phyloP scores from a whole-genome alignment of 2,797 vertebrate genomes.

The Acipenser oxyrinchus region DNA sequence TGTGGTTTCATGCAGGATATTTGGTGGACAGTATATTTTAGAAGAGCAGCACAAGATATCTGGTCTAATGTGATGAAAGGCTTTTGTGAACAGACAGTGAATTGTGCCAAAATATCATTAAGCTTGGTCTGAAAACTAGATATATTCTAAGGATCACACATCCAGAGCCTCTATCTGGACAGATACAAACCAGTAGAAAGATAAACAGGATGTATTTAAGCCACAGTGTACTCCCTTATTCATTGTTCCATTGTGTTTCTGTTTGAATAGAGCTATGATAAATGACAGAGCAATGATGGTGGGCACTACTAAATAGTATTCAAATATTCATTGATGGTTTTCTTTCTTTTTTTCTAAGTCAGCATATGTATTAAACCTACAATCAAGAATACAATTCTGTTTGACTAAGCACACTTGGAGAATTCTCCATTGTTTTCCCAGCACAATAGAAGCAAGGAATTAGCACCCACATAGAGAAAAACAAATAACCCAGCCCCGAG shows the following conservation, averaged over 20 bases:
- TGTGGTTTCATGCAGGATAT: no score
- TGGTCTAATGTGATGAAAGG: not conserved
- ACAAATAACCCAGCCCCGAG: not conserved
- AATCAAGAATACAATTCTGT: slow-evolving; percentile 12
- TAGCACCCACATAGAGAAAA: slow-evolving; percentile 1
- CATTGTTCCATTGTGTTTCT: no score
- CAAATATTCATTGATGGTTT: slow-evolving; percentile 25
- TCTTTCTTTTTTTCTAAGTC: not conserved
- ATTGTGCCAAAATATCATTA: not conserved
- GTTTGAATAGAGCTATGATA: no score
- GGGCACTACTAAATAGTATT: not conserved
- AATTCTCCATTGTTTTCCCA: not conserved
- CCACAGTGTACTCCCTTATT: no score
- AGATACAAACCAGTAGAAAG: no score
- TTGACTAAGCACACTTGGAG: slow-evolving; percentile 3
- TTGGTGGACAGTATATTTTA: no score
- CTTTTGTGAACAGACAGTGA: not conserved
- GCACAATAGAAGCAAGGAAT: not conserved
- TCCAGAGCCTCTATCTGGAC: no score
- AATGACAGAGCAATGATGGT: no score
- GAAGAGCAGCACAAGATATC: no score
- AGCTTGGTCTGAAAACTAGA: no score
- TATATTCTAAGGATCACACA: no score
- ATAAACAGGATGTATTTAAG: no score
- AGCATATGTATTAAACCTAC: slow-evolving; percentile 4